A percentile compares a stretch with the other conserved stretches of the same genome.
These are phyloP conservation scores for Lasioglossum morio DNA, from an alignment of 2,888 invertebrate genomes.

Conservation along the genomic window DNA sequence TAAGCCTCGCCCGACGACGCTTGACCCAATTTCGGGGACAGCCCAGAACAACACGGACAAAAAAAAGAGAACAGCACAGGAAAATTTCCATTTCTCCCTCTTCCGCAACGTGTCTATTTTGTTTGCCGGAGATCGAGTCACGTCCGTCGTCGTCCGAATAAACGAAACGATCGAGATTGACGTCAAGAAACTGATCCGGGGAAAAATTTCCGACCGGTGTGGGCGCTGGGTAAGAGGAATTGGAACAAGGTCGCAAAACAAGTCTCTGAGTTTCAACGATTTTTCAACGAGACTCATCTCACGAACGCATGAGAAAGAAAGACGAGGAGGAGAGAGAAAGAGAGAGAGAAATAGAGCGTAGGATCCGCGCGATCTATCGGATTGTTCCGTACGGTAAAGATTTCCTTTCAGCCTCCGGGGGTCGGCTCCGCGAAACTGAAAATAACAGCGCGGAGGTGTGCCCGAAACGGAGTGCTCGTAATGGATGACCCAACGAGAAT, in stretches of 20 bases:
- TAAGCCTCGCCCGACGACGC: conserved; percentile 17
- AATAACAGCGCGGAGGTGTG: conserved; percentile 41
- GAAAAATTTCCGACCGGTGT: conserved; percentile 32
- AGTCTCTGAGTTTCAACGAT: conserved; percentile 34
- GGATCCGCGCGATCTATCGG: not conserved
- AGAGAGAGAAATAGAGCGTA: not conserved
- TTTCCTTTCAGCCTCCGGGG: conserved; percentile 12
- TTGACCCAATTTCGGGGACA: conserved; percentile 6
- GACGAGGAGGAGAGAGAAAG: not conserved
- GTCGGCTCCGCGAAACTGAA: conserved; percentile 50
- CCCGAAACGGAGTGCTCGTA: conserved; percentile 40
- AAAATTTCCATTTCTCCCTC: not conserved
- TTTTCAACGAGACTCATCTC: conserved; percentile 28
- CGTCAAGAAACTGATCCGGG: conserved; percentile 45
- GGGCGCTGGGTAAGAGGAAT: conserved; percentile 27
- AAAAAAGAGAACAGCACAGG: not conserved
- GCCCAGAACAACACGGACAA: conserved; percentile 3
- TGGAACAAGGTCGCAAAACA: conserved; percentile 50
- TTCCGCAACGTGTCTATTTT: conserved; percentile 35
- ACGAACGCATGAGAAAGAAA: not conserved
- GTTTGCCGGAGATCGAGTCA: conserved; percentile 10
- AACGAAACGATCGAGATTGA: conserved; percentile 43
- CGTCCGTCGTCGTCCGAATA: conserved; percentile 18
- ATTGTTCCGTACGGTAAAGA: conserved; percentile 21
- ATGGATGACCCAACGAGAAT: conserved; percentile 60